These are phyloP conservation scores for Gallinago jamesoni DNA, from an alignment of 2,113 vertebrate species.

Conservation along the genomic window DNA sequence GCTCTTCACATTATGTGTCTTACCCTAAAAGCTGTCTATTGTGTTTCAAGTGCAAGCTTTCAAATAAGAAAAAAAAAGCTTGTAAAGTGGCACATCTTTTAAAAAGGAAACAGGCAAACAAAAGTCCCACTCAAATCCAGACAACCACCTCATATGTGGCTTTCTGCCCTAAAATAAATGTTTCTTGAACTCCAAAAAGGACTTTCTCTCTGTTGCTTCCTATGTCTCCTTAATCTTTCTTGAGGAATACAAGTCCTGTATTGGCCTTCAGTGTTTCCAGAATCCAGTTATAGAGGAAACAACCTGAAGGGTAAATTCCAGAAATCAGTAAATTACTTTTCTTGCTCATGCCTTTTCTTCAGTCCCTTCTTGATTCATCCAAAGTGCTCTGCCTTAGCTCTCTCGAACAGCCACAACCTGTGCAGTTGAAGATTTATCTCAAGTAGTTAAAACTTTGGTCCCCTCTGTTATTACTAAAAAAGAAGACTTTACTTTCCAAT, in stretches of 20 bases:
- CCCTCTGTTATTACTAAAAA: background rate
- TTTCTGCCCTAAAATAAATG: background rate
- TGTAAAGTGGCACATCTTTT: background rate
- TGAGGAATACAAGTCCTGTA: background rate
- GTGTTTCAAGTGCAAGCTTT: background rate
- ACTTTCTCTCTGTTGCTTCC: background rate
- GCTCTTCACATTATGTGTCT: background rate
- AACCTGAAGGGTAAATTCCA: background rate
- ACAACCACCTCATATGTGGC: background rate
- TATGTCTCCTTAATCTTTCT: background rate
- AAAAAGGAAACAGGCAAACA: background rate
- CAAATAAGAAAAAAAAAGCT: background rate
- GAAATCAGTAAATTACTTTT: background rate
- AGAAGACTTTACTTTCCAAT: background rate
- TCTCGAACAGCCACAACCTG: background rate
- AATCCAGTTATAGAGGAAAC: background rate
- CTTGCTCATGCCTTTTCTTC: background rate
- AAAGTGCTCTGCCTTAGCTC: background rate
- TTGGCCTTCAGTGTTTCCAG: background rate
- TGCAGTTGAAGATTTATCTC: background rate
- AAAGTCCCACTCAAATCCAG: background rate
- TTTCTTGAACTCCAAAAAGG: background rate
- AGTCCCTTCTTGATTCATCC: background rate
- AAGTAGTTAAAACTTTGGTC: background rate
- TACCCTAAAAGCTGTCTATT: background rate